These are phyloP conservation scores for Nematopogon swammerdamellus DNA, from an alignment of 2,888 invertebrate genomes.

Conservation along the genomic window DNA sequence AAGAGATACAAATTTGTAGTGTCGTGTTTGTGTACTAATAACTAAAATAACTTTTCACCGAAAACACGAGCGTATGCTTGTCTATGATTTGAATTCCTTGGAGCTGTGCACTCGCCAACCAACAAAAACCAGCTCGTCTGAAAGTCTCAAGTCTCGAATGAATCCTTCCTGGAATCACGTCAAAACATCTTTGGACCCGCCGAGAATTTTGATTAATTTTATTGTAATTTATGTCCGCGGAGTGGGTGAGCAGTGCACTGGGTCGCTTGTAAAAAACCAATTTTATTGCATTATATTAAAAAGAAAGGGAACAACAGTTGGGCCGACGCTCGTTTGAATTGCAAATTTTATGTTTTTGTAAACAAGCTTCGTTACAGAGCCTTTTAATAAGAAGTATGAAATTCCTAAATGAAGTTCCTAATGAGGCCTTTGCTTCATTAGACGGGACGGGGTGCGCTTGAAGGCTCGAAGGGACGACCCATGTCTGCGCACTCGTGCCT, in stretches of 20 bases:
- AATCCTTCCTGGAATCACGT: background rate
- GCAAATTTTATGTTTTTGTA: slow-evolving; percentile 28
- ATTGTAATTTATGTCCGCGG: slow-evolving; percentile 24
- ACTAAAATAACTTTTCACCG: too few relatives aligned
- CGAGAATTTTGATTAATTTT: slow-evolving; percentile 15
- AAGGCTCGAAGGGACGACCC: too few relatives aligned
- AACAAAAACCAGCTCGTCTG: too few relatives aligned
- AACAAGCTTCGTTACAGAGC: background rate
- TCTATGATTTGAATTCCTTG: too few relatives aligned
- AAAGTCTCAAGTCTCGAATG: background rate
- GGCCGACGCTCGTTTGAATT: slow-evolving; percentile 40
- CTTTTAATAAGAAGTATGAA: background rate
- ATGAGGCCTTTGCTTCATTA: background rate
- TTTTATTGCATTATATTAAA: slow-evolving; percentile 24
- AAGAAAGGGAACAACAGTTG: slow-evolving; percentile 36
- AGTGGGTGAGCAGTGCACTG: slow-evolving; percentile 14
- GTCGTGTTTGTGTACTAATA: too few relatives aligned
- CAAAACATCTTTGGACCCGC: background rate
- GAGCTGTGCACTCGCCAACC: too few relatives aligned
- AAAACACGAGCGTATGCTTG: too few relatives aligned
- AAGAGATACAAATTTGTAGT: too few relatives aligned
- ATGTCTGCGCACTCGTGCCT: too few relatives aligned
- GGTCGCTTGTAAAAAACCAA: slow-evolving; percentile 18
- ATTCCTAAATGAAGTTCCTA: background rate
- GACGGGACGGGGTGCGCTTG: background rate